phyloP scores from a whole-genome alignment of 1,140 invertebrate genomes.

The Colletes gigas region DNA sequence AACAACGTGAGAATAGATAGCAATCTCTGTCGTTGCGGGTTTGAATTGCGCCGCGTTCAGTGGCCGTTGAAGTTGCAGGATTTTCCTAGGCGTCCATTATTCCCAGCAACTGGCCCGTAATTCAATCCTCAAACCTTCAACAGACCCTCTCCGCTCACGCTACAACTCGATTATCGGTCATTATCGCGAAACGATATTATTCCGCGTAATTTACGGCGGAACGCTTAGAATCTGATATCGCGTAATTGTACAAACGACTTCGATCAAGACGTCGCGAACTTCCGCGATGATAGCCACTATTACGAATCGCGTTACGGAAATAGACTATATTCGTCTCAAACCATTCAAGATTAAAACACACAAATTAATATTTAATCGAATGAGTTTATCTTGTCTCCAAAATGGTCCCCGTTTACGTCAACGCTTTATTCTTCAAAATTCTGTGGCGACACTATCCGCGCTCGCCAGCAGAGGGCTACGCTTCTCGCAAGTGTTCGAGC shows the following conservation, averaged over 20 bases:
- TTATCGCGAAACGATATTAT: slow-evolving; percentile 67
- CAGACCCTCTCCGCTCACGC: slow-evolving; percentile 22
- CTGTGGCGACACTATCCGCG: no score
- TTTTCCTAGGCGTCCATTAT: slow-evolving; percentile 57
- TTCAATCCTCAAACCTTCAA: slow-evolving; percentile 45
- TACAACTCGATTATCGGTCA: slow-evolving; percentile 64
- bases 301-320: not conserved
- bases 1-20: not conserved
- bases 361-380: no score
- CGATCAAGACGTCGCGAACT: slow-evolving; percentile 47
- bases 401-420: no score
- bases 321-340: no score
- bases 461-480: no score
- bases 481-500: no score
- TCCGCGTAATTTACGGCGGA: slow-evolving; percentile 56
- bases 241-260: slow-evolving; percentile 55
- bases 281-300: slow-evolving; percentile 19
- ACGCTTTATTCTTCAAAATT: no score
- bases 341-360: no score
- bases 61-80: slow-evolving; percentile 48
- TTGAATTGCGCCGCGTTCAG: slow-evolving; percentile 34
- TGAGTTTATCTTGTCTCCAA: no score
- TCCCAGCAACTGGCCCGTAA: slow-evolving; percentile 50
- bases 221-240: slow-evolving; percentile 59
- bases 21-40: slow-evolving; percentile 17